Conservation (phyloP, 2,113 vertebrate genomes). For the Calonectris borealis region DNA sequence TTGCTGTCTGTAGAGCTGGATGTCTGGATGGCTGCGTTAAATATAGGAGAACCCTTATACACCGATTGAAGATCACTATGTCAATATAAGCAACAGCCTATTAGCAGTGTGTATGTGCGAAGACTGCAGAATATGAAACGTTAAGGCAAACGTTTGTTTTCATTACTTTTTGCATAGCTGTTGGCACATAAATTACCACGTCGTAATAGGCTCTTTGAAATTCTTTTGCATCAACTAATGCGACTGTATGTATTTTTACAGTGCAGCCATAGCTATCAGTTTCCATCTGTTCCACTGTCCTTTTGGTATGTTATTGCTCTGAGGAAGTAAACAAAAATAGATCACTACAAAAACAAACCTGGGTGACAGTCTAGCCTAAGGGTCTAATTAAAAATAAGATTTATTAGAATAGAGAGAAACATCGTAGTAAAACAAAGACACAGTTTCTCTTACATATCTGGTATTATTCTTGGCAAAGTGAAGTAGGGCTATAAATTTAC, state of each 20-base stretch:
- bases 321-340: slow-evolving; percentile 58
- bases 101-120: neutral
- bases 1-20: neutral
- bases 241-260: neutral
- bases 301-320: slow-evolving; percentile 18
- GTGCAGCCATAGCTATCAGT: neutral
- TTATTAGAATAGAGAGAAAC: slow-evolving; percentile 44
- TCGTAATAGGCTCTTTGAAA: neutral
- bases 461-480: slow-evolving; percentile 51
- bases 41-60: neutral
- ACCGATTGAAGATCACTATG: neutral
- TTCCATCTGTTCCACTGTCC: slow-evolving; percentile 45
- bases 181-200: slow-evolving; percentile 43
- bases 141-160: neutral
- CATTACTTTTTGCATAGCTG: neutral
- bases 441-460: neutral
- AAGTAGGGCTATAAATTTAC: slow-evolving; percentile 2
- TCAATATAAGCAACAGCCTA: neutral
- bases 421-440: slow-evolving; percentile 15
- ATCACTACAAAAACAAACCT: slow-evolving; percentile 43
- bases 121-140: neutral
- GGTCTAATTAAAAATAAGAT: slow-evolving; percentile 53
- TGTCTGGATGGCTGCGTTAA: neutral
- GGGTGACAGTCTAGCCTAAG: slow-evolving; percentile 44
- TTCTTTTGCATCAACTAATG: slow-evolving; percentile 6